Evolutionary conservation across 1,140 invertebrate species (phyloP).

Genomic region (Saccostrea echinata): DNA sequence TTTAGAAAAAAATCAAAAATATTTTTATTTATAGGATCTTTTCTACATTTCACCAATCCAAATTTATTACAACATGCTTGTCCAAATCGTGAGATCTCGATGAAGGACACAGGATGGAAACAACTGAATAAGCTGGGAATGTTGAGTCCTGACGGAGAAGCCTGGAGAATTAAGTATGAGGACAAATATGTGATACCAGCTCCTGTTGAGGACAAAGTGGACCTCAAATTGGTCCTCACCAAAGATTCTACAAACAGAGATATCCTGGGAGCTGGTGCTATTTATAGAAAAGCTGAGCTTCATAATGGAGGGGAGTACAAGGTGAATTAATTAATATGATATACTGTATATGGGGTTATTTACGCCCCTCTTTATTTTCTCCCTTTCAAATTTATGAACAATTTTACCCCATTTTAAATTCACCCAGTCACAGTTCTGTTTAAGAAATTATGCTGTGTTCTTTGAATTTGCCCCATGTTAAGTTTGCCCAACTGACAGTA

Average conservation of each 20-base stretch:
- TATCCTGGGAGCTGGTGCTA: too few species aligned
- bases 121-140: slow-evolving; percentile 8
- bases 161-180: slow-evolving; percentile 53
- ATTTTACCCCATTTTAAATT: too few species aligned
- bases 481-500: too few species aligned
- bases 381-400: too few species aligned
- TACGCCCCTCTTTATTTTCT: too few species aligned
- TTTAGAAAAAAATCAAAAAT: too few species aligned
- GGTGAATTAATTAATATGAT: slow-evolving; percentile 31
- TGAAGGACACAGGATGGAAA: slow-evolving; percentile 53
- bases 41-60: slow-evolving; percentile 60
- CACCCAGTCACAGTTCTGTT: too few species aligned
- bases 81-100: slow-evolving; percentile 50
- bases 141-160: slow-evolving; percentile 47
- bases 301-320: slow-evolving; percentile 58
- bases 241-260: slow-evolving; percentile 51
- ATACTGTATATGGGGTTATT: too few species aligned
- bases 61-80: slow-evolving; percentile 49
- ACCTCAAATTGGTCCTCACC: slow-evolving; percentile 57
- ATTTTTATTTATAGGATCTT: slow-evolving; percentile 60
- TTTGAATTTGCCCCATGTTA: too few species aligned
- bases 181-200: slow-evolving; percentile 47
- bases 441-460: too few species aligned
- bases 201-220: slow-evolving; percentile 42
- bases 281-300: slow-evolving; percentile 60